Evolutionary conservation across 2,113 vertebrate species (phyloP).

Genomic region (Addax nasomaculatus): DNA sequence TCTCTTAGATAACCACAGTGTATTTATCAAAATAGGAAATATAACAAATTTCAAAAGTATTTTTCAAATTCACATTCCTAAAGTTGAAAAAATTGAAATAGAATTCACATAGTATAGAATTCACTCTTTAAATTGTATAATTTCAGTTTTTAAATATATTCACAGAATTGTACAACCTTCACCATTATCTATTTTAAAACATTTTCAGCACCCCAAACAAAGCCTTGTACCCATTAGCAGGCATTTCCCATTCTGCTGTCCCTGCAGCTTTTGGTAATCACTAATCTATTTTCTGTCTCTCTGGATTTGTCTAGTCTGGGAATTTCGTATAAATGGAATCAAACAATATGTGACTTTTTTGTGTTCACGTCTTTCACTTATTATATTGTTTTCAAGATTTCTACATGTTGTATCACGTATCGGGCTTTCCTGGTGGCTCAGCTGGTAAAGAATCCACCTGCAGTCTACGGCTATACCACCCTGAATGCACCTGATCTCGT

Average conservation of each 20-base stretch:
- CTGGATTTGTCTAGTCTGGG: neutral
- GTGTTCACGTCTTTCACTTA: neutral
- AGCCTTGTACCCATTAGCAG: neutral
- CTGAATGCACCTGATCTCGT: neutral
- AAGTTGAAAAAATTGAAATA: constrained; percentile 10
- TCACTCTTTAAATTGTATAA: neutral
- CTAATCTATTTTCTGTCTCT: neutral
- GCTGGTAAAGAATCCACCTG: neutral
- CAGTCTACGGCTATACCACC: neutral
- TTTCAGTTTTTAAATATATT: constrained; percentile 20
- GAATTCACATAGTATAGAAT: neutral
- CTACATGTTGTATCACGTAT: neutral
- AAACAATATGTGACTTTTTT: neutral
- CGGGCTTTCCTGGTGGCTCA: neutral
- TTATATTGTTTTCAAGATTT: neutral
- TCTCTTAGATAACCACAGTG: neutral
- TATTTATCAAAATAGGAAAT: constrained; percentile 6
- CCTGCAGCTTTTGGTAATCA: neutral
- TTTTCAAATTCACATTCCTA: neutral
- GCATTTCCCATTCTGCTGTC: neutral
- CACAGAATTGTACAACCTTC: neutral
- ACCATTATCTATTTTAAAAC: neutral
- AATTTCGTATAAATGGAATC: neutral
- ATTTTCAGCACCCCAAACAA: neutral
- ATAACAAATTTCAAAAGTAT: neutral